Percentiles rank a stretch among this genome's conserved stretches.
Conservation (phyloP, 2,888 invertebrate species). For the Allygus modestus region DNA sequence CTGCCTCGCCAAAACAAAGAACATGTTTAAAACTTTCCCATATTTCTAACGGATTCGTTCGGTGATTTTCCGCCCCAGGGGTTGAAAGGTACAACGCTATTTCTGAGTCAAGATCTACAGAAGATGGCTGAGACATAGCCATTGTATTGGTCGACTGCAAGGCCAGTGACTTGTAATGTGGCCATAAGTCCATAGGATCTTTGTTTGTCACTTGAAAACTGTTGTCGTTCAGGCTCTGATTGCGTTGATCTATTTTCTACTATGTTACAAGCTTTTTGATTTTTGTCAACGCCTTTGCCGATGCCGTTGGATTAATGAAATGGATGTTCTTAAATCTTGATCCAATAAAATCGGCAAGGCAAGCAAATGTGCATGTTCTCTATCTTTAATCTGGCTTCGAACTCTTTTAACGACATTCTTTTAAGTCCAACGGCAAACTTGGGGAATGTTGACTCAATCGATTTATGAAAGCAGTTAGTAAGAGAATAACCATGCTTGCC, state of each 20-base stretch:
- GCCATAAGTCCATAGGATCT: slow-evolving; percentile 44
- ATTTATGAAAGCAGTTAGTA: slow-evolving; percentile 39
- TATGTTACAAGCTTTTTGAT: not conserved
- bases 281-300: not conserved
- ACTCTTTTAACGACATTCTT: not conserved
- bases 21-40: slow-evolving; percentile 64
- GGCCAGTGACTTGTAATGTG: slow-evolving; percentile 5
- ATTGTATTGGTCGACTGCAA: not conserved
- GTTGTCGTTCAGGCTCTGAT: not conserved
- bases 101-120: slow-evolving; percentile 8
- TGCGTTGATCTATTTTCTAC: not conserved
- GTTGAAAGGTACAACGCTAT: slow-evolving; percentile 53
- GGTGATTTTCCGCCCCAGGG: slow-evolving; percentile 45
- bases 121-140: not conserved
- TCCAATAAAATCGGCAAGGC: slow-evolving; percentile 28
- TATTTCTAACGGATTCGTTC: slow-evolving; percentile 60
- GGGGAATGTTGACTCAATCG: not conserved
- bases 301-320: not conserved
- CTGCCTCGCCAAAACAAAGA: slow-evolving; percentile 59
- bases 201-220: not conserved
- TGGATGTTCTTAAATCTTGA: slow-evolving; percentile 58
- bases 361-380: slow-evolving; percentile 25
- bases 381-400: slow-evolving; percentile 41
- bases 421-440: slow-evolving; percentile 10
- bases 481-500: slow-evolving; percentile 23